phyloP scores from a whole-genome alignment of 2,113 vertebrate genomes.

The Dasyurus viverrinus region DNA sequence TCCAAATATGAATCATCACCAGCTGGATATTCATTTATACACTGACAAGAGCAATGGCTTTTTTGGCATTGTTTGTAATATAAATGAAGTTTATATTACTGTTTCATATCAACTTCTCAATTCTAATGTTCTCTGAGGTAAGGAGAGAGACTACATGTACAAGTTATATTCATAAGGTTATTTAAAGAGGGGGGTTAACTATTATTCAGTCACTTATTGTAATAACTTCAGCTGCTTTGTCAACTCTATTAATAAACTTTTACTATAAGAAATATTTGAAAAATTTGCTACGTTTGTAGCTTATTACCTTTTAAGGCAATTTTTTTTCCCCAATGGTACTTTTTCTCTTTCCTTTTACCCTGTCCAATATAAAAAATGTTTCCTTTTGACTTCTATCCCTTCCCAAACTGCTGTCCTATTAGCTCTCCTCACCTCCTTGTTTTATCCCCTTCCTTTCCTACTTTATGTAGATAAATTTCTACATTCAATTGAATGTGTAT shows the following conservation, averaged over 20 bases:
- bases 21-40: slow-evolving; percentile 18
- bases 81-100: slow-evolving; percentile 22
- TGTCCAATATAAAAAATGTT: too few species aligned
- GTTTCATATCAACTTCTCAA: slow-evolving; percentile 49
- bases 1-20: slow-evolving; percentile 54
- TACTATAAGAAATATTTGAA: slow-evolving; percentile 48
- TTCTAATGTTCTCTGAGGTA: slow-evolving; percentile 53
- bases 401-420: too few species aligned
- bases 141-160: slow-evolving; percentile 59
- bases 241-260: slow-evolving; percentile 50
- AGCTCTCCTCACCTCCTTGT: too few species aligned
- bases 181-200: slow-evolving; percentile 56
- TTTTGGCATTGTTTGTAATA: slow-evolving; percentile 56
- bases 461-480: too few species aligned
- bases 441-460: too few species aligned
- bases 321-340: background rate
- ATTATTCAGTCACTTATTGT: background rate
- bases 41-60: slow-evolving; percentile 19
- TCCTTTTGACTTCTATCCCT: too few species aligned
- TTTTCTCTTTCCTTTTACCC: too few species aligned
- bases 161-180: slow-evolving; percentile 45
- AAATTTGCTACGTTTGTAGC: slow-evolving; percentile 19
- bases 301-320: background rate
- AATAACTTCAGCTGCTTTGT: slow-evolving; percentile 39
- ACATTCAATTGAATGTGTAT: too few species aligned